Conservation (phyloP, 2,888 invertebrate genomes). For the Eilema griseolum region DNA sequence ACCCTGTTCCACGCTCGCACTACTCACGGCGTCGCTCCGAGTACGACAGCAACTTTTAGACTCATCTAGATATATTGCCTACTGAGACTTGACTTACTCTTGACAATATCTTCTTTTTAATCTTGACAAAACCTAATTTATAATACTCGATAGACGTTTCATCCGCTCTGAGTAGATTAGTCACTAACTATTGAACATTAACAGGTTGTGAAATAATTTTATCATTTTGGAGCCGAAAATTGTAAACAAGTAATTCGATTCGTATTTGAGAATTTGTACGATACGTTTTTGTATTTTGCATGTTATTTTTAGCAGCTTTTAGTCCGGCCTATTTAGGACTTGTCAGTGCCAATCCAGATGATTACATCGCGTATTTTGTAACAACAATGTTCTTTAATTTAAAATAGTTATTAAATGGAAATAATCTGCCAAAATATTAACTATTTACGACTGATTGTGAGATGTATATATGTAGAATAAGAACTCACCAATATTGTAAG, state of each 20-base stretch:
- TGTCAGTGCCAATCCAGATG: slow-evolving; percentile 73
- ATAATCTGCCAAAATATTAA: slow-evolving; percentile 83
- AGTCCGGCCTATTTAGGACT: slow-evolving; percentile 81
- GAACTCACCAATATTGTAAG: slow-evolving; percentile 80
- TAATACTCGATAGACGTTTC: slow-evolving; percentile 60
- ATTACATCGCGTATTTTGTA: slow-evolving; percentile 66
- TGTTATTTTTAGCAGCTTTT: slow-evolving; percentile 76
- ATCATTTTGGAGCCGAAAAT: slow-evolving; percentile 58
- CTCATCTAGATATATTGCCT: slow-evolving; percentile 56
- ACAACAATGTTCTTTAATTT: slow-evolving; percentile 59
- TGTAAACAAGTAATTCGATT: slow-evolving; percentile 56
- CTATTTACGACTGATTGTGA: slow-evolving; percentile 85
- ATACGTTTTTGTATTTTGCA: slow-evolving; percentile 71
- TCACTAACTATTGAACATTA: slow-evolving; percentile 66
- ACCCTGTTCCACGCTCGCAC: slow-evolving; percentile 78
- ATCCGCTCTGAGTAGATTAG: slow-evolving; percentile 62
- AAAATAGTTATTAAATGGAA: slow-evolving; percentile 65
- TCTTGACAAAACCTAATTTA: slow-evolving; percentile 65
- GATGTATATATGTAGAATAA: slow-evolving; percentile 84
- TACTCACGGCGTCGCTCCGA: slow-evolving; percentile 90
- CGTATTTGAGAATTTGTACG: slow-evolving; percentile 67
- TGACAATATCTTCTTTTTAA: slow-evolving; percentile 83
- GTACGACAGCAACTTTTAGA: slow-evolving; percentile 93
- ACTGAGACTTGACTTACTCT: slow-evolving; percentile 66
- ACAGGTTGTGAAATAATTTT: slow-evolving; percentile 82